Percentiles rank a stretch among this genome's conserved stretches.
Conservation (phyloP, 2,113 vertebrate genomes). For the Pipa parva region DNA sequence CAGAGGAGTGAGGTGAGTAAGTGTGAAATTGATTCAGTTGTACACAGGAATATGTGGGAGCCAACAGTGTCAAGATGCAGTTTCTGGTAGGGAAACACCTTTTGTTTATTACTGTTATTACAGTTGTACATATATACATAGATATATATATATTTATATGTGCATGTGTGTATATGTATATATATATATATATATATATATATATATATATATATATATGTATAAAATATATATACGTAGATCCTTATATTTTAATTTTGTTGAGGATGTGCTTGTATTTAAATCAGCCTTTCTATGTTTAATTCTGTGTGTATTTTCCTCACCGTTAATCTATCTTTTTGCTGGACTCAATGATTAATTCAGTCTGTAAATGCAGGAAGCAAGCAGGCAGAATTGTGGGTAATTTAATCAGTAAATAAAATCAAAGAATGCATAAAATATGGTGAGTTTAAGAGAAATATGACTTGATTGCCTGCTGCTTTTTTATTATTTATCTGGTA, state of each 20-base stretch:
- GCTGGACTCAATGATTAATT: background rate
- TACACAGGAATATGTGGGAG: slow-evolving; percentile 63
- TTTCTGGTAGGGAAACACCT: slow-evolving; percentile 66
- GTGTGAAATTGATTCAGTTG: slow-evolving; percentile 93
- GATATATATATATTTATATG: slow-evolving; percentile 1
- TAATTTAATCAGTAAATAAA: background rate
- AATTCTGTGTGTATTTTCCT: background rate
- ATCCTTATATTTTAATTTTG: background rate
- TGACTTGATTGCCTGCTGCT: too few relatives aligned
- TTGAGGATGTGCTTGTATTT: background rate
- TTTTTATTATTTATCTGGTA: too few relatives aligned
- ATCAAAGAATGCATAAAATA: background rate
- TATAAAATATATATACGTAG: too few relatives aligned
- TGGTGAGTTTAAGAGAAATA: too few relatives aligned
- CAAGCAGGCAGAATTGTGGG: background rate
- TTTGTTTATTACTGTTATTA: slow-evolving; percentile 42
- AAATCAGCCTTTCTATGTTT: background rate
- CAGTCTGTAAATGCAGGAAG: background rate
- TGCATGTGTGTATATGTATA: slow-evolving; percentile 3
- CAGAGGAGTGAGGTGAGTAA: slow-evolving; percentile 77
- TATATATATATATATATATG: slow-evolving; percentile 3
- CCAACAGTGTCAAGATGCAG: slow-evolving; percentile 64
- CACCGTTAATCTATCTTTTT: slow-evolving; percentile 8
- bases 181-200: too few relatives aligned
- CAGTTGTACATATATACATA: slow-evolving; percentile 13